Base-by-base conservation (phyloP, 2,888 invertebrate genomes). In the Scaptodrosophila latifasciaeformis region DNA sequence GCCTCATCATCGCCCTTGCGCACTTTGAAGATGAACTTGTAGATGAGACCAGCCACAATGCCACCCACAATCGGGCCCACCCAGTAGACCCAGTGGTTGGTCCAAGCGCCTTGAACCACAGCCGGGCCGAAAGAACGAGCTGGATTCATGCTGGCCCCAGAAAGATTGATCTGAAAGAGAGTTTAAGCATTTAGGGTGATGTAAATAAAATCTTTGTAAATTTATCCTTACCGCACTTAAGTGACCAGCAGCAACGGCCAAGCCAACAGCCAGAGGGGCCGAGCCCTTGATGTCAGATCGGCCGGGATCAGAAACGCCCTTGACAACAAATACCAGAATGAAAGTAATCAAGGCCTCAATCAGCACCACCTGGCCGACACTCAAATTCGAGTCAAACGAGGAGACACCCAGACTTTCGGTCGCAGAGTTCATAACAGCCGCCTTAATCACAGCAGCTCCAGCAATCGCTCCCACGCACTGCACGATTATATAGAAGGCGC, bases 131-230 rank as follows among this genome's bases (percentile, higher is more conserved):
- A 92, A 46, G 93, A 93, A 64, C 96, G 90, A 0, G 96, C 96
- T 0, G 96, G 96, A 87, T 96, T 96, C 96, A 96, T 96, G 85
- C 96, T 95, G 57, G 95, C 91, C 13, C 96, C 95, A 13, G 95
- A 93, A 77, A 90, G 89, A 70, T 93, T 92, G 80, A 96, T 92
- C 92, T 92, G 58, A 1, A 49, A 44, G 49, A 4, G 1, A 6
- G 44, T 7, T 9, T 4, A 45, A 18, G n/a, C 0, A n/a, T 9
- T 24, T 3, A 31, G 6, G 30, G n/a, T 15, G 12, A 7, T 4
- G 0, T 18, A 5, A 10, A n/a, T n/a, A n/a, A n/a, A n/a, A n/a
- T n/a, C n/a, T 42, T 35, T 12, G 15, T 50, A 7, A 12, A 19
- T 29, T 17, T n/a, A n/a, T n/a, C n/a, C 93, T 91, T 86, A 97